Conservation (phyloP, 2,113 vertebrate species). For the Pygoscelis antarcticus region DNA sequence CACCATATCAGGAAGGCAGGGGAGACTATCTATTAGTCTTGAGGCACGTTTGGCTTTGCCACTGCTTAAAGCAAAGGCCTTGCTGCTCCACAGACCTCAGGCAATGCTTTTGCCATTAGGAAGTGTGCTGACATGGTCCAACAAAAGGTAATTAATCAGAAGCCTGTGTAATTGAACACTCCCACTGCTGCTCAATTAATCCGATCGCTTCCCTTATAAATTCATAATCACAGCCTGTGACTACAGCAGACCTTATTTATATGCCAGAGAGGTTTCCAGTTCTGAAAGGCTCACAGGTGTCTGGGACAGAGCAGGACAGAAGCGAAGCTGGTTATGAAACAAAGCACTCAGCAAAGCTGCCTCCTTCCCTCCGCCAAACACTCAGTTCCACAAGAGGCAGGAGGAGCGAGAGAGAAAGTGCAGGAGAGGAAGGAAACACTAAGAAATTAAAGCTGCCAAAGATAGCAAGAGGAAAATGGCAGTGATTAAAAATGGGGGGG, state of each 20-base stretch:
- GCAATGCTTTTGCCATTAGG: neutral
- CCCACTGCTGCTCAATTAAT: constrained; percentile 14
- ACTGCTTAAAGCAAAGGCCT: neutral
- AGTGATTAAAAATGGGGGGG: neutral
- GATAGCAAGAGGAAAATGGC: neutral
- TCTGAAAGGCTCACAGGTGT: neutral
- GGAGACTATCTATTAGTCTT: neutral
- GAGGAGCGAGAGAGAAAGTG: neutral
- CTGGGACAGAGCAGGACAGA: neutral
- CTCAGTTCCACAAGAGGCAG: neutral
- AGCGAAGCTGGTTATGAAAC: neutral
- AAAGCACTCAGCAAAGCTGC: neutral
- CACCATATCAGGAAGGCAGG: neutral
- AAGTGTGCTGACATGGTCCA: neutral
- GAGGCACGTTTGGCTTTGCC: neutral
- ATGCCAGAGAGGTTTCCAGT: constrained; percentile 3
- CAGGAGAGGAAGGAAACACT: neutral
- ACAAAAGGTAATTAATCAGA: neutral
- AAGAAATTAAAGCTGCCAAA: neutral
- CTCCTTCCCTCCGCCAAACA: neutral
- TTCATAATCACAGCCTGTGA: neutral
- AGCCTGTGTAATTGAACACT: constrained; percentile 4
- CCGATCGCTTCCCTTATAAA: neutral
- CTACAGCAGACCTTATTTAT: constrained; percentile 20
- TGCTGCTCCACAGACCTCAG: neutral